Evolutionary conservation across 2,888 invertebrate genomes (phyloP).

Genomic region (Parnassius apollo): DNA sequence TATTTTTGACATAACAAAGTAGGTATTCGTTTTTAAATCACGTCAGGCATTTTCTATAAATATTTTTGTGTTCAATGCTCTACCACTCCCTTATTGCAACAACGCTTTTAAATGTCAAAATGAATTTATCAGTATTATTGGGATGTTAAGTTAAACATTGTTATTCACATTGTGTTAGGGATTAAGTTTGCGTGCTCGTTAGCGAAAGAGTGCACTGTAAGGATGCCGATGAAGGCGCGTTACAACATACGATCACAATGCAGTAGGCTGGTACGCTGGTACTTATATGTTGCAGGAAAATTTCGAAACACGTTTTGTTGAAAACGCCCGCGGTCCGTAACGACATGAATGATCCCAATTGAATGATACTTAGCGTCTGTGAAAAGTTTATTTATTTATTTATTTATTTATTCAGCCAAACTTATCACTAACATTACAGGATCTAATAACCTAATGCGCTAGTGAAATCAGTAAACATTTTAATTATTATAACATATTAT

Average conservation of each 20-base stretch:
- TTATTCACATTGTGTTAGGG: constrained; percentile 21
- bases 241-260: constrained; percentile 30
- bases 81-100: constrained; percentile 18
- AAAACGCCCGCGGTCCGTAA: constrained; percentile 27
- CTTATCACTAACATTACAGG: no score
- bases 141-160: constrained; percentile 14
- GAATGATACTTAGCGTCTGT: constrained; percentile 22
- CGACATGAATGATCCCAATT: constrained; percentile 24
- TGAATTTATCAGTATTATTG: constrained; percentile 17
- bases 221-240: constrained; percentile 20
- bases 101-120: constrained; percentile 21
- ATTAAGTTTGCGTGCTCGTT: constrained; percentile 15
- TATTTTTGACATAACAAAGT: no score
- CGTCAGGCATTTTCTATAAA: not conserved
- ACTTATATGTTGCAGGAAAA: constrained; percentile 26
- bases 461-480: no score
- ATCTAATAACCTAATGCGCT: no score
- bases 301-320: constrained; percentile 28
- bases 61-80: constrained; percentile 3
- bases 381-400: no score
- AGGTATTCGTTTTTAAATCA: no score
- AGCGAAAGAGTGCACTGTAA: constrained; percentile 5
- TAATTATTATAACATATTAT: no score
- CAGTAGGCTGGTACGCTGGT: constrained; percentile 21
- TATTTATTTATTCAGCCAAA: no score